Evolutionary conservation across 64 coral and sea anemone species (phyloP).

Genomic region (Montipora capricornis): DNA sequence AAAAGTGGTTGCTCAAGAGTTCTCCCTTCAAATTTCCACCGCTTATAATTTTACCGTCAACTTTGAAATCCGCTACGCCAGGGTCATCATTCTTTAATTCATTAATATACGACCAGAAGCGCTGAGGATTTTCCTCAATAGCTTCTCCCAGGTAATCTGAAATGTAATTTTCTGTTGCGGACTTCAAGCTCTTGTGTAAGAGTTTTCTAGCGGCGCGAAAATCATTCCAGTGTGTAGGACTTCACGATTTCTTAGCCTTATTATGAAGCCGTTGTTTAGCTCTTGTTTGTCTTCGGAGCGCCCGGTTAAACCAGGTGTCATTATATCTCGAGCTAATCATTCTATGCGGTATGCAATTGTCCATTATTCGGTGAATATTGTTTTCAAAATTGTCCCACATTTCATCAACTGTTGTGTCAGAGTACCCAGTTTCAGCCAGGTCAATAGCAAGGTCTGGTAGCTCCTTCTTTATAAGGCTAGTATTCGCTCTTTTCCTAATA

Average conservation of each 20-base stretch:
- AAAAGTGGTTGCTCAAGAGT: slow-evolving; percentile 54
- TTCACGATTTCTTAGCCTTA: slow-evolving; percentile 60
- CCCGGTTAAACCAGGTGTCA: too few relatives aligned
- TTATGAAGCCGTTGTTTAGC: slow-evolving; percentile 58
- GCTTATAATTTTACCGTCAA: slow-evolving; percentile 61
- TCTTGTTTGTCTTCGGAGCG: background rate
- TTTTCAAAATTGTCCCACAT: too few relatives aligned
- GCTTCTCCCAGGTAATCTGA: slow-evolving; percentile 51
- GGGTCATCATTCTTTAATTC: slow-evolving; percentile 59
- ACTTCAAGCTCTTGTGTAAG: slow-evolving; percentile 69
- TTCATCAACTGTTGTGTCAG: too few relatives aligned
- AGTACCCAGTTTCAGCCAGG: too few relatives aligned
- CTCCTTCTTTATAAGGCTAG: too few relatives aligned
- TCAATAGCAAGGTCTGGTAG: too few relatives aligned
- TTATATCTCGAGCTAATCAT: too few relatives aligned
- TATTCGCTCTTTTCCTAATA: too few relatives aligned
- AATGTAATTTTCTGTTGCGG: slow-evolving; percentile 52
- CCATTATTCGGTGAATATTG: too few relatives aligned
- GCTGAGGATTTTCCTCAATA: slow-evolving; percentile 50
- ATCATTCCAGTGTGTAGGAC: slow-evolving; percentile 38
- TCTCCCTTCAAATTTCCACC: slow-evolving; percentile 60
- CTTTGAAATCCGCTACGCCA: slow-evolving; percentile 42
- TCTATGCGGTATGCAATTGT: too few relatives aligned
- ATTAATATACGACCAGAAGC: background rate
- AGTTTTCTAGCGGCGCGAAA: slow-evolving; percentile 64